A percentile compares a stretch with the other conserved stretches of the same genome.
phyloP scores from a whole-genome alignment of 1,140 invertebrate species.

The Chrysopa pallens region DNA sequence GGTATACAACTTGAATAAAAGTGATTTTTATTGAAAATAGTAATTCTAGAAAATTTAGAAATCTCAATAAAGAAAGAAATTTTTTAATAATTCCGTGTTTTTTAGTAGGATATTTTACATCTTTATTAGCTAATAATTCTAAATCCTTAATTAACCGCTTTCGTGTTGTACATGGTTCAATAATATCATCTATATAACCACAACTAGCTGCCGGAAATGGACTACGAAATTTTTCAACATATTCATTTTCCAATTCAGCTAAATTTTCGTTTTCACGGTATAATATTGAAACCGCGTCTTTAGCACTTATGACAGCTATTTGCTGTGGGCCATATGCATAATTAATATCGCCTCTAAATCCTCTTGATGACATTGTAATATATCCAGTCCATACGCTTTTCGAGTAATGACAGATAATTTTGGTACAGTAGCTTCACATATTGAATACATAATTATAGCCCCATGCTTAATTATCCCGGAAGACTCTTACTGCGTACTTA shows the following conservation, averaged over 20 bases:
- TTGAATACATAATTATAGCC: conserved; percentile 57
- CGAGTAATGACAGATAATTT: conserved; percentile 58
- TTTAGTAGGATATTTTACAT: conserved; percentile 39
- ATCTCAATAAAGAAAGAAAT: too few species aligned
- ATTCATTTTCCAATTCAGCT: conserved; percentile 38
- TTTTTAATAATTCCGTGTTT: conserved; percentile 61
- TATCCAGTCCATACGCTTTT: conserved; percentile 59
- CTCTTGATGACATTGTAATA: conserved; percentile 51
- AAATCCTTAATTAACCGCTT: conserved; percentile 41
- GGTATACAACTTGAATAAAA: too few species aligned
- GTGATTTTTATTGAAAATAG: too few species aligned
- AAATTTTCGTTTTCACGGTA: conserved; percentile 38
- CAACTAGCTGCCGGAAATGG: conserved; percentile 43
- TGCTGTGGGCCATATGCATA: conserved; percentile 70
- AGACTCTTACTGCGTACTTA: conserved; percentile 49
- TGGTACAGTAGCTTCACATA: conserved; percentile 56
- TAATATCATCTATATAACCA: conserved; percentile 54
- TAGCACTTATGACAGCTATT: conserved; percentile 47
- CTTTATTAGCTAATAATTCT: conserved; percentile 37
- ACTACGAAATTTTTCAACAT: conserved; percentile 53
- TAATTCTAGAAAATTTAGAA: too few species aligned
- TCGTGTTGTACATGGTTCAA: conserved; percentile 43
- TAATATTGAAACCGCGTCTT: conserved; percentile 51
- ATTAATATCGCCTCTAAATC: conserved; percentile 51
- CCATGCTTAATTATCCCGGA: conserved; percentile 56